Percentiles rank a stretch among this genome's conserved stretches.
These are phyloP conservation scores for Leptestheria dahalacensis DNA, from an alignment of 1,140 invertebrate genomes.

Conservation along the genomic window DNA sequence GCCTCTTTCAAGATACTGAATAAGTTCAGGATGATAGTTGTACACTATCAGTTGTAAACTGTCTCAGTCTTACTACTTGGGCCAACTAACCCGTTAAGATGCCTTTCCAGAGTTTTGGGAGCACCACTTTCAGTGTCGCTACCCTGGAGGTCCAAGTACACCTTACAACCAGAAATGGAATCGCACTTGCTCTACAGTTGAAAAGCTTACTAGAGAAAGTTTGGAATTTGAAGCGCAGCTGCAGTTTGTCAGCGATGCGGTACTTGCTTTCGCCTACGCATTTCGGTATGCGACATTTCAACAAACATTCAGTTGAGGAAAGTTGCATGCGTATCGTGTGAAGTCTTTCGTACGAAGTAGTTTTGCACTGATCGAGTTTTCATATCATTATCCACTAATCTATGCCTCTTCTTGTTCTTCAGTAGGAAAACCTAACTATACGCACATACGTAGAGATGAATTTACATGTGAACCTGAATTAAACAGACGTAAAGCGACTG, in stretches of 20 bases:
- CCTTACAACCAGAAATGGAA: conserved; percentile 57
- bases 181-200: conserved; percentile 46
- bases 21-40: neutral
- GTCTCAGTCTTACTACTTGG: too few species aligned
- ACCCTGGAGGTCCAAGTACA: conserved; percentile 55
- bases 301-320: too few species aligned
- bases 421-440: too few species aligned
- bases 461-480: too few species aligned
- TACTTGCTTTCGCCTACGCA: conserved; percentile 78
- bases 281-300: conserved; percentile 54
- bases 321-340: too few species aligned
- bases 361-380: too few species aligned
- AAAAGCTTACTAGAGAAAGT: conserved; percentile 51
- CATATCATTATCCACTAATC: too few species aligned
- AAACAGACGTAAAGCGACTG: too few species aligned
- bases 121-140: conserved; percentile 69
- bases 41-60: neutral
- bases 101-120: conserved; percentile 91
- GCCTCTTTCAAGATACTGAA: neutral
- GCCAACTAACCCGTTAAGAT: too few species aligned
- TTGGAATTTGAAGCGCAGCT: conserved; percentile 76
- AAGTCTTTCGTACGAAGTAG: too few species aligned
- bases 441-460: too few species aligned
- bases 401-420: too few species aligned
- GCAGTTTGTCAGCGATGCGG: conserved; percentile 83